Conservation (phyloP, 2,888 invertebrate species). For the Parnassius apollo region DNA sequence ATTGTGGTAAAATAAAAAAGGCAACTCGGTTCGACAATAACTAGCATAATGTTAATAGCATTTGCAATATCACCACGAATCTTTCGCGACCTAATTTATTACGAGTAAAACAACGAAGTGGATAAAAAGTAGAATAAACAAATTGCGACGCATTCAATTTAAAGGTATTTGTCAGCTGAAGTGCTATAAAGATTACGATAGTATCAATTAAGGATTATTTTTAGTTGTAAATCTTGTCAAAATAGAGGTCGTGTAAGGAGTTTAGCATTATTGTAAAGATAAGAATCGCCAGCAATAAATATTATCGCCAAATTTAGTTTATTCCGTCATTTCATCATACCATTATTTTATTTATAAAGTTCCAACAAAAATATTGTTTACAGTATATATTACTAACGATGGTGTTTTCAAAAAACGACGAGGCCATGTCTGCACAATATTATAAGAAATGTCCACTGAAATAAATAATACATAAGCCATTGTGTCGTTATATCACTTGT, state of each 20-base stretch:
- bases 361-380: no score
- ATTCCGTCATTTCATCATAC: constrained; percentile 9
- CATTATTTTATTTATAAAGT: neutral
- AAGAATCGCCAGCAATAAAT: constrained; percentile 14
- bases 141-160: constrained; percentile 6
- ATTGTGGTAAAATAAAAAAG: no score
- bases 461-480: no score
- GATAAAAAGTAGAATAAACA: neutral
- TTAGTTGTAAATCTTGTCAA: constrained; percentile 25
- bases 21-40: no score
- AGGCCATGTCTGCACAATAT: neutral
- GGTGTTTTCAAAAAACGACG: neutral
- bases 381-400: no score
- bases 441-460: no score
- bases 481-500: neutral
- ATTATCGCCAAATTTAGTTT: neutral
- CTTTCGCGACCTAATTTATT: neutral
- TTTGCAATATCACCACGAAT: neutral
- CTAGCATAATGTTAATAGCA: no score
- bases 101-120: neutral
- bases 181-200: constrained; percentile 21
- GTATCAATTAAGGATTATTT: constrained; percentile 23
- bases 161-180: constrained; percentile 10
- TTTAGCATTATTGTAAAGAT: constrained; percentile 16
- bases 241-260: constrained; percentile 12